Evolutionary conservation across 2,888 invertebrate genomes (phyloP).

Genomic region (Ypsolopha scabrella): DNA sequence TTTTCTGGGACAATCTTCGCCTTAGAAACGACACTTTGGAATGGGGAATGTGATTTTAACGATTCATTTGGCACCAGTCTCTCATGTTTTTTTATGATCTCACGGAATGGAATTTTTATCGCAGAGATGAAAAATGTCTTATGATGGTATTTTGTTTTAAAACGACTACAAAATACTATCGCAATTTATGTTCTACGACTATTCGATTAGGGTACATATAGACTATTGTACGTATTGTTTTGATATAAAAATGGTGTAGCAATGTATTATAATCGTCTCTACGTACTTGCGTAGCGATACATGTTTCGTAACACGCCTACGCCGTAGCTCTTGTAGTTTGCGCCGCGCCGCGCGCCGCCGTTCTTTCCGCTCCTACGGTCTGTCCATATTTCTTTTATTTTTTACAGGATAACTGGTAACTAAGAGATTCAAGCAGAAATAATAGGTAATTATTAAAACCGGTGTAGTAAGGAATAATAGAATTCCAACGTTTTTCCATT

Average conservation of each 20-base stretch:
- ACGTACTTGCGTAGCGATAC: neutral
- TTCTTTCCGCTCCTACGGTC: too few relatives aligned
- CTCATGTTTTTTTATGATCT: constrained; percentile 17
- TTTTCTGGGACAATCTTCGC: constrained; percentile 21
- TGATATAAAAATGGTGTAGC: too few relatives aligned
- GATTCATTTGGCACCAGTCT: constrained; percentile 25
- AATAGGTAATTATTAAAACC: too few relatives aligned
- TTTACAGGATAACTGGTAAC: too few relatives aligned
- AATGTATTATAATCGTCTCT: too few relatives aligned
- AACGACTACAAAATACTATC: neutral
- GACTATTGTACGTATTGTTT: too few relatives aligned
- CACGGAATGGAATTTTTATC: constrained; percentile 8
- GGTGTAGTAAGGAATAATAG: too few relatives aligned
- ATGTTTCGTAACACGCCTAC: neutral
- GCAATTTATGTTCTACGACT: too few relatives aligned
- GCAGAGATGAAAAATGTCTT: constrained; percentile 6
- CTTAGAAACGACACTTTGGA: constrained; percentile 26
- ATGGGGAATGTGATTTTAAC: constrained; percentile 32
- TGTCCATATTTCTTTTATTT: too few relatives aligned
- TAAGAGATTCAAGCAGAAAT: too few relatives aligned
- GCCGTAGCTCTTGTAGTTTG: neutral
- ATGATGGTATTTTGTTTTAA: neutral
- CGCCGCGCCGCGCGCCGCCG: neutral
- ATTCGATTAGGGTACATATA: too few relatives aligned
- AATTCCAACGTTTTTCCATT: too few relatives aligned